Conservation (phyloP, 2,888 invertebrate species). For the Hyposoter didymator region DNA sequence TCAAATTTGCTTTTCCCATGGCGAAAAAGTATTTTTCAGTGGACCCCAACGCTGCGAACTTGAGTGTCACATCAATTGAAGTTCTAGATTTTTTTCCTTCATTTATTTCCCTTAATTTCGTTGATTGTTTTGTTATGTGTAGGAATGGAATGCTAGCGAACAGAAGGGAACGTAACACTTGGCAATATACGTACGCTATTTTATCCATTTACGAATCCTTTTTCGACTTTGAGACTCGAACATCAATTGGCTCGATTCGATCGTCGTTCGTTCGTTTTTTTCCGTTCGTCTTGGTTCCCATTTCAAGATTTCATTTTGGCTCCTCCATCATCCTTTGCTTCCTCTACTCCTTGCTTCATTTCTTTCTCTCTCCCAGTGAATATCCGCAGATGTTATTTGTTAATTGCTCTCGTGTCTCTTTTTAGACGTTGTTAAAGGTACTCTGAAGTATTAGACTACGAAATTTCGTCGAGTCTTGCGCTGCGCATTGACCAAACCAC, state of each 20-base stretch:
- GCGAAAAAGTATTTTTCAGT: too few relatives aligned
- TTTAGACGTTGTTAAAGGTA: slow-evolving; percentile 62
- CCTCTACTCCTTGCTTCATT: neutral
- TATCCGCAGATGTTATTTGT: slow-evolving; percentile 61
- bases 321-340: slow-evolving; percentile 23
- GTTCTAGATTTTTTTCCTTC: too few relatives aligned
- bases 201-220: slow-evolving; percentile 28
- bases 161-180: neutral
- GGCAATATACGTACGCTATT: slow-evolving; percentile 29
- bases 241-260: slow-evolving; percentile 16
- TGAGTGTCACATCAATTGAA: too few relatives aligned
- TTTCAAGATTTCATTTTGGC: slow-evolving; percentile 16
- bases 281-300: neutral
- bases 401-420: slow-evolving; percentile 56
- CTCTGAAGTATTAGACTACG: slow-evolving; percentile 65
- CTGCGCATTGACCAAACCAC: slow-evolving; percentile 40
- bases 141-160: neutral
- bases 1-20: too few relatives aligned
- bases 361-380: slow-evolving; percentile 2
- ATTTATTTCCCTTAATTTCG: too few relatives aligned
- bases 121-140: too few relatives aligned
- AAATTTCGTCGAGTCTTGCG: slow-evolving; percentile 55
- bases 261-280: slow-evolving; percentile 29
- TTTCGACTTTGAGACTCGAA: slow-evolving; percentile 12
- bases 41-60: too few relatives aligned